These are phyloP conservation scores for Apodemus agrarius DNA, from an alignment of 2,797 vertebrate genomes.

Conservation along the genomic window DNA sequence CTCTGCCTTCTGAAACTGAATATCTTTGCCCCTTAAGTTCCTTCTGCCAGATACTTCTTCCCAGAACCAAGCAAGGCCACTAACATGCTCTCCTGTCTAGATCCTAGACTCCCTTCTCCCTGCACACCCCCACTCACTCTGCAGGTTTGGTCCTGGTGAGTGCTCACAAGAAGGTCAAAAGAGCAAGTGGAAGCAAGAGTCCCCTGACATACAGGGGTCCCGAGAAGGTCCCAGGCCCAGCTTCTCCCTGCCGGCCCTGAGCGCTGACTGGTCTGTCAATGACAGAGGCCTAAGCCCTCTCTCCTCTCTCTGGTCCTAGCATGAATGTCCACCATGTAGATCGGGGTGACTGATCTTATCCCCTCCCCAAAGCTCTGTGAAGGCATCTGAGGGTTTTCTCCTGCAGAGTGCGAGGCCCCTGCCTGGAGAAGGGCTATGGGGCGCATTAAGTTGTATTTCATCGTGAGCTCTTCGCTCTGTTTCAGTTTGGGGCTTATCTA, in stretches of 20 bases:
- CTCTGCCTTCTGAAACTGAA: background rate
- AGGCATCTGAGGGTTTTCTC: background rate
- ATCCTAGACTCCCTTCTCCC: background rate
- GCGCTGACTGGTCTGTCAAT: background rate
- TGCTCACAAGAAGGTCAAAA: background rate
- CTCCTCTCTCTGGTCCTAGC: fast-evolving
- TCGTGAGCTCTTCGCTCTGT: background rate
- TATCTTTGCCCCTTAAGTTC: background rate
- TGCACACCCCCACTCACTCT: background rate
- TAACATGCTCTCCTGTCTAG: background rate
- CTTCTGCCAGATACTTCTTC: background rate
- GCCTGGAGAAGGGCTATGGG: background rate
- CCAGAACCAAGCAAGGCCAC: background rate
- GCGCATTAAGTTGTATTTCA: background rate
- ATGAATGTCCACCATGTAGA: background rate
- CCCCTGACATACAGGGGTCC: too few species aligned
- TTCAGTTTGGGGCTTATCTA: background rate
- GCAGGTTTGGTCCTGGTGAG: background rate
- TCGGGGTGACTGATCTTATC: background rate
- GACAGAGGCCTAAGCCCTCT: background rate
- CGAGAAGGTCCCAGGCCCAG: background rate
- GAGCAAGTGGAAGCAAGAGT: background rate
- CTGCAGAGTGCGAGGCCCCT: background rate
- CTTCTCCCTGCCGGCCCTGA: background rate
- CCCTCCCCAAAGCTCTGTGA: background rate